These are phyloP conservation scores for Ormyrus thymus DNA, from an alignment of 2,888 invertebrate species.

Conservation along the genomic window DNA sequence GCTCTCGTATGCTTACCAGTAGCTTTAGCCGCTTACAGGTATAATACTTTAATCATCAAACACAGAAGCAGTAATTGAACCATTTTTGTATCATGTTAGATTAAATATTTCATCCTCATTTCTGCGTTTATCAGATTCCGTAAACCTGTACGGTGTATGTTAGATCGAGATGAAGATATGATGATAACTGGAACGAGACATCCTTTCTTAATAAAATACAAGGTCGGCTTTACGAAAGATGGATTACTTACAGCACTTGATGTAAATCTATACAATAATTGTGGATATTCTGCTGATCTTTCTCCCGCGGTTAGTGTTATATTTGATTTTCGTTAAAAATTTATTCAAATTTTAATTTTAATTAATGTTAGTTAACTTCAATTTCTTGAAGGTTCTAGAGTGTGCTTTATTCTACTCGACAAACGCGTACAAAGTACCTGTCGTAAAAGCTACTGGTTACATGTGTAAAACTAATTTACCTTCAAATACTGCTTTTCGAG, in stretches of 20 bases:
- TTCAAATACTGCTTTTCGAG: constrained; percentile 95
- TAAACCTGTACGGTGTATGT: constrained; percentile 87
- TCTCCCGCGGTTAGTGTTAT: constrained; percentile 81
- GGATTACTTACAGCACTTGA: constrained; percentile 85
- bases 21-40: constrained; percentile 85
- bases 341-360: too few species aligned
- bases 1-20: constrained; percentile 82
- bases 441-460: constrained; percentile 82
- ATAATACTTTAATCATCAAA: constrained; percentile 52
- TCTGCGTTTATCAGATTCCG: constrained; percentile 76
- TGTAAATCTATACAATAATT: constrained; percentile 85
- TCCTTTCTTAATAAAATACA: constrained; percentile 90
- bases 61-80: too few species aligned
- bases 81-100: too few species aligned
- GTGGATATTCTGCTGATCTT: constrained; percentile 87
- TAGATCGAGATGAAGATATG: constrained; percentile 96
- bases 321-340: not conserved
- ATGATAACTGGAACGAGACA: constrained; percentile 89
- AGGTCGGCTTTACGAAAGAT: constrained; percentile 83
- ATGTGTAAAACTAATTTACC: constrained; percentile 92
- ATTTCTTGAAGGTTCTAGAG: constrained; percentile 81
- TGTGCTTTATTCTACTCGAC: constrained; percentile 89
- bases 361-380: too few species aligned
- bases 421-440: constrained; percentile 89
- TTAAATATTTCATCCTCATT: not conserved